Conservation (phyloP, 2,888 invertebrate species). For the Tanaodytes sp. region DNA sequence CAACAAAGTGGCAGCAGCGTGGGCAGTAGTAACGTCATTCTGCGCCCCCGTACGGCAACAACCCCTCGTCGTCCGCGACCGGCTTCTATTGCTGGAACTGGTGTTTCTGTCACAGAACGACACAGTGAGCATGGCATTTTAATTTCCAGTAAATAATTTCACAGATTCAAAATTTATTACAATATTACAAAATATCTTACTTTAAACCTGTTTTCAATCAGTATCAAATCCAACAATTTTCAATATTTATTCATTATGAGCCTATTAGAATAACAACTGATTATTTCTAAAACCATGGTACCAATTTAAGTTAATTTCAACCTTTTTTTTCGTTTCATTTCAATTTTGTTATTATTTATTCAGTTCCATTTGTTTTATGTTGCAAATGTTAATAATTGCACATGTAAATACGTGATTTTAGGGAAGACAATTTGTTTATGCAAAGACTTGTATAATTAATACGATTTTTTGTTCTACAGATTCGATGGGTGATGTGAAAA, state of each 20-base stretch:
- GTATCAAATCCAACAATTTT: too few relatives aligned
- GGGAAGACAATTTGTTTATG: too few relatives aligned
- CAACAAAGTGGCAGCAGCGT: conserved; percentile 79
- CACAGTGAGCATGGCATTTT: conserved; percentile 73
- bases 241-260: too few relatives aligned
- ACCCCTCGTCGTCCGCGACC: conserved; percentile 83
- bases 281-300: too few relatives aligned
- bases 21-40: conserved; percentile 72
- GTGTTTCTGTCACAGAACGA: conserved; percentile 77
- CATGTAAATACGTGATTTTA: conserved; percentile 70
- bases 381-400: conserved; percentile 60
- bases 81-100: conserved; percentile 88
- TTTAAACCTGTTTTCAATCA: too few relatives aligned
- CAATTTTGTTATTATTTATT: conserved; percentile 23
- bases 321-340: conserved; percentile 24
- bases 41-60: conserved; percentile 77
- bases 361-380: conserved; percentile 38
- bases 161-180: too few relatives aligned
- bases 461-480: too few relatives aligned
- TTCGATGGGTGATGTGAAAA: conserved; percentile 65
- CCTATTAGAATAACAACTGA: too few relatives aligned
- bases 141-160: conserved; percentile 47
- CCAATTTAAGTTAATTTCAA: background rate
- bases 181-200: too few relatives aligned
- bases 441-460: too few relatives aligned